Evolutionary conservation across 2,888 invertebrate genomes (phyloP), one percentile per base, ranked within the genome.

Genomic region (Hylaea fasciaria): DNA sequence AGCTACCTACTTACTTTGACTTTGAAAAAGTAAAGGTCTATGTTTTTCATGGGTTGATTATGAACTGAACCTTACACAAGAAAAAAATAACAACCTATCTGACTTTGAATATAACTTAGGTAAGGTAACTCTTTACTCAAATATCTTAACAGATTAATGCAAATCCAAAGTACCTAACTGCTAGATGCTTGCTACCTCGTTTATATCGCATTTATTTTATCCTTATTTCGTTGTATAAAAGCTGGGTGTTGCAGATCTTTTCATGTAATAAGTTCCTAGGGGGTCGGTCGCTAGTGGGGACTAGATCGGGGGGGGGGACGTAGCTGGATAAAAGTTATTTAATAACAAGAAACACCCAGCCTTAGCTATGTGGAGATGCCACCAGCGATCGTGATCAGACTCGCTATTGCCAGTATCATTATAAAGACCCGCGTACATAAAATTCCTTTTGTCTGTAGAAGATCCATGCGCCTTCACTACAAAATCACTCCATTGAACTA

Each of bases 241-340:
- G 61, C 43, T 51, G 55, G 50, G 66, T 71, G 68, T 71, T 70
- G 66, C 68, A 61, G 64, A 70, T 72, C 57, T 72, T 70, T 73
- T 65, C 70, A 71, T 72, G 71, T 77, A 77, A 78, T 76, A 78
- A 77, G 74, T 76, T 78, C 58, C 67, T 64, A 55, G 66, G 71
- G 68, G 72, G 68, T 74, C 72, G 69, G 69, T 3, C 32, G 32
- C 66, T 64, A 71, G 69, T 68, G 69, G 66, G 64, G 70, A 67
- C 71, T 72, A 71, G 69, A 70, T 72, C 71, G 32, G 32, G 1
- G 73, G 64, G 69, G 73, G 75, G 78, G n/a, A 80, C 70, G 78
- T 76, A 76, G 84, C 80, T 86, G 84, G 83, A 87, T 87, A 86
- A 88, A 90, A 90, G 83, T 89, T 90, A 89, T 90, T 90, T 87